phyloP scores from a whole-genome alignment of 2,113 vertebrate genomes.

The Shinisaurus crocodilurus region DNA sequence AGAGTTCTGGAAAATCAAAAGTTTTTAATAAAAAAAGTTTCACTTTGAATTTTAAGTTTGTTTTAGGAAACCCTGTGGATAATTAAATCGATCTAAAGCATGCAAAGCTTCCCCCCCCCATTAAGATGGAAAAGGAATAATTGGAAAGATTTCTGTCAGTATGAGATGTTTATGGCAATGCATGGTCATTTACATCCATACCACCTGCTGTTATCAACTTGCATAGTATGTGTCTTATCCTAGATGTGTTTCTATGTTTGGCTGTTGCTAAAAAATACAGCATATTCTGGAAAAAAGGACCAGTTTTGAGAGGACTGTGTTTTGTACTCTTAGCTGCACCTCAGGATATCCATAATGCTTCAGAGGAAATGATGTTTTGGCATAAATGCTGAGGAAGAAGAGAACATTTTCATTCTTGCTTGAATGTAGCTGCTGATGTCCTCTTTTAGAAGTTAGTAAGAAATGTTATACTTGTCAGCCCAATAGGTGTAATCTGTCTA shows the following conservation, averaged over 20 bases:
- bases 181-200: conserved; percentile 15
- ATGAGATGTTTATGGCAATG: conserved; percentile 16
- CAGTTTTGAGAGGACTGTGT: background rate
- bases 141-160: conserved; percentile 27
- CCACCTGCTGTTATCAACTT: conserved; percentile 17
- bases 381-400: background rate
- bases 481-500: background rate
- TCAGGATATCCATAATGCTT: background rate
- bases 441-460: background rate
- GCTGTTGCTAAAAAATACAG: background rate
- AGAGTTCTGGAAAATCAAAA: background rate
- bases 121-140: conserved; percentile 18
- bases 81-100: conserved; percentile 8
- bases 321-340: background rate
- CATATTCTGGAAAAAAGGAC: background rate
- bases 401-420: background rate
- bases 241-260: background rate
- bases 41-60: conserved; percentile 10
- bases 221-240: conserved; percentile 7
- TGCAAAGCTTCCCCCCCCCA: background rate
- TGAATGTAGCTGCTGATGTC: background rate
- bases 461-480: background rate
- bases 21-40: conserved; percentile 1
- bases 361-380: background rate
- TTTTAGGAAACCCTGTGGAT: conserved; percentile 11